Evolutionary conservation across 2,113 vertebrate genomes (phyloP).

Genomic region (Brevimyrus niger): DNA sequence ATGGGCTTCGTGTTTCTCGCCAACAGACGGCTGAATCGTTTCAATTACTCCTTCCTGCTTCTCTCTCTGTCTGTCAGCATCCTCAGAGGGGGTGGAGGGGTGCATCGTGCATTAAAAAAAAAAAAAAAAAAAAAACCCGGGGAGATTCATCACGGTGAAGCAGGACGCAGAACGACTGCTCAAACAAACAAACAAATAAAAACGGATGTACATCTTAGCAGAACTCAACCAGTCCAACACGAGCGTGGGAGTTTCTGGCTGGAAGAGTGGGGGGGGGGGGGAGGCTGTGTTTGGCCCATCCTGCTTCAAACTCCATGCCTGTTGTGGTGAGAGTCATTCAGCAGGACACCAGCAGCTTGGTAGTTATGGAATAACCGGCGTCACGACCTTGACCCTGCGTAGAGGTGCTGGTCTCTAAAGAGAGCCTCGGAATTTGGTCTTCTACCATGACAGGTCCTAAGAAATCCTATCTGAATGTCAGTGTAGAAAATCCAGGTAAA

Average conservation of each 20-base stretch:
- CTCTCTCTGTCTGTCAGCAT: not conserved
- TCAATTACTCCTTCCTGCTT: not conserved
- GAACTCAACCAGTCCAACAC: not conserved
- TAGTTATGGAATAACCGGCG: not conserved
- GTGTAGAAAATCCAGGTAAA: not conserved
- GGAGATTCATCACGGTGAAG: not conserved
- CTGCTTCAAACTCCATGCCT: not conserved
- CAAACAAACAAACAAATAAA: not conserved
- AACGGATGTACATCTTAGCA: not conserved
- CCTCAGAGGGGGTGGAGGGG: not conserved
- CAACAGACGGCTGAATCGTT: not conserved
- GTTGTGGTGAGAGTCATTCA: not conserved
- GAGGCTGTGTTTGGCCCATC: not conserved
- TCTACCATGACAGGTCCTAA: not conserved
- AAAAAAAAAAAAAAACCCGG: not conserved
- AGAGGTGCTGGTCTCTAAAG: not conserved
- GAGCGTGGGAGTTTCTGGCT: not conserved
- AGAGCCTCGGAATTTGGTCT: not conserved
- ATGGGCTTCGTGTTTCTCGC: not conserved
- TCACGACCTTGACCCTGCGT: not conserved
- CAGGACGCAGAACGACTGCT: not conserved
- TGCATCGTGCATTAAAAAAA: not conserved
- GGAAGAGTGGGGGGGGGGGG: not conserved
- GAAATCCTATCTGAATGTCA: not conserved
- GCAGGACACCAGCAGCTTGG: not conserved